Evolutionary conservation across 2,888 invertebrate species (phyloP), one percentile per base, ranked within the genome.

Genomic region (Norana najaformis): DNA sequence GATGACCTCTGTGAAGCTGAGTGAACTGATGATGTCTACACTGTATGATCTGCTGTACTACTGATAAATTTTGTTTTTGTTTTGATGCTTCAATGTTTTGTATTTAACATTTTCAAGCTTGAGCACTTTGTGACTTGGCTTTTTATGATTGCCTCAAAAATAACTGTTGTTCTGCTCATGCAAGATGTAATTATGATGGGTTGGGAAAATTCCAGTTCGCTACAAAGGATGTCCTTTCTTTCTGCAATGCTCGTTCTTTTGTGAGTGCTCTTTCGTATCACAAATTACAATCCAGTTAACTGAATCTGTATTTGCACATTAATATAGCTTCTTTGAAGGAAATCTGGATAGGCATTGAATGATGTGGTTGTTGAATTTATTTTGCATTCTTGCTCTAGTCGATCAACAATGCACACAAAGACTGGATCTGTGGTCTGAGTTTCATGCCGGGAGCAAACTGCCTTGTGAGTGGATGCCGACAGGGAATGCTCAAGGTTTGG

Each of bases 371-470:
- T n/a, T n/a, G n/a, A n/a, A n/a, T n/a, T n/a, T n/a, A n/a, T 1
- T 47, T 18, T 41, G 41, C 41, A 3, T 34, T 69, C 16, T 88
- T 38, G 90, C 92, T 92, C 37, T 94, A 96, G 96, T 96, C 96
- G 38, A 95, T 97, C 91, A 97, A 97, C 95, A 97, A 97, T 95
- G 97, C 97, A 89, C 97, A 97, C 96, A 97, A 97, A 94, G 97
- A 97, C 93, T 97, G 97, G 97, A 96, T 97, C 93, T 96, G 97
- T 92, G 97, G 97, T 90, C 96, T 97, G 94, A 96, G 96, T 94
- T 96, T 95, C 93, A 95, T 95, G 95, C 95, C 95, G 37, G 95
- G 93, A 91, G 95, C 95, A 90, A 96, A 96, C 93, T 91, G 96
- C 89, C 95, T 97, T 93, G 96, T 97, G 91, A 96, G 97, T 93